phyloP scores from a whole-genome alignment of 2,888 invertebrate genomes.

The Xanthorhoe spadicearia region DNA sequence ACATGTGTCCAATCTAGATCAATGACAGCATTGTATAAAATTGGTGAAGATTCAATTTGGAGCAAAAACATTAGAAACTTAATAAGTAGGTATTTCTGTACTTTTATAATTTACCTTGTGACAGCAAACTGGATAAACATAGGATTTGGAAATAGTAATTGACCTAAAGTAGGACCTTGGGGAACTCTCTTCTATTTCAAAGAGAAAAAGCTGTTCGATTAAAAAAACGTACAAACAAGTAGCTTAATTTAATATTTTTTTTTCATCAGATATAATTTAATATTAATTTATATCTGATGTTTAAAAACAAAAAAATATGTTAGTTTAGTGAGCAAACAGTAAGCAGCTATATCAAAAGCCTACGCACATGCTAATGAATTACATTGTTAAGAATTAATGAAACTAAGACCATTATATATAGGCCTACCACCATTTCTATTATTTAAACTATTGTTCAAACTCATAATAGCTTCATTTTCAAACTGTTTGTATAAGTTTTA shows the following conservation, averaged over 20 bases:
- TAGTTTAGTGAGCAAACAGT: neutral
- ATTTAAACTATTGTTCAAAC: no score
- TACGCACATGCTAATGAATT: neutral
- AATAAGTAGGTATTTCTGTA: no score
- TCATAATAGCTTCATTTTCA: no score
- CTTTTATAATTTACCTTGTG: no score
- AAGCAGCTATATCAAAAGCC: neutral
- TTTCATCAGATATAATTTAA: no score
- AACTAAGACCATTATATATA: neutral
- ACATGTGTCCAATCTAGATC: constrained; percentile 36
- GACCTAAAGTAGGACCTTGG: constrained; percentile 6
- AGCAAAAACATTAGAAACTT: neutral
- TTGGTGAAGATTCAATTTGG: neutral
- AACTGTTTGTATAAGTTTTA: no score
- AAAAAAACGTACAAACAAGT: neutral
- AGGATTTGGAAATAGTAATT: constrained; percentile 1
- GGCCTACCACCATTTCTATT: no score
- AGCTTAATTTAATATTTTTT: neutral
- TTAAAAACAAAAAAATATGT: neutral
- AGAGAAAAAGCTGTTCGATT: neutral
- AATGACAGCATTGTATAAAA: constrained; percentile 20
- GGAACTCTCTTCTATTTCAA: constrained; percentile 1
- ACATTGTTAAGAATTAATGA: no score
- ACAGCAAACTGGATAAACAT: no score
- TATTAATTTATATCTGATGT: neutral